These are phyloP conservation scores for Eufriesea mexicana DNA, from an alignment of 1,140 invertebrate species.

Conservation along the genomic window DNA sequence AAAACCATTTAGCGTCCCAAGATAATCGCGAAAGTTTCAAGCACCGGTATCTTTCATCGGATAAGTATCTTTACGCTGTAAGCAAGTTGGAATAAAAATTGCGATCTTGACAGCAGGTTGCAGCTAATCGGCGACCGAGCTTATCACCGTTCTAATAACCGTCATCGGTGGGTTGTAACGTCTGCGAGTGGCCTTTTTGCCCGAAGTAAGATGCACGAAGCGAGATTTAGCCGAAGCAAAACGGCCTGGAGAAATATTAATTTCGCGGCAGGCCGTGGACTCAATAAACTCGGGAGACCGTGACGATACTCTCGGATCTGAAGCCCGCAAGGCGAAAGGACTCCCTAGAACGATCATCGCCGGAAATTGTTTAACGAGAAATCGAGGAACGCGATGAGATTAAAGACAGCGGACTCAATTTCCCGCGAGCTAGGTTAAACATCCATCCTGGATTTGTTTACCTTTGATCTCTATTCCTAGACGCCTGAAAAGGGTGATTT, in stretches of 20 bases:
- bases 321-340: conserved; percentile 23
- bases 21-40: no score
- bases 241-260: neutral
- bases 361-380: conserved; percentile 39
- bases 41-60: no score
- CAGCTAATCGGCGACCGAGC: neutral
- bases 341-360: conserved; percentile 29
- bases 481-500: neutral
- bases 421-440: neutral
- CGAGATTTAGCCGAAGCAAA: neutral
- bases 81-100: no score
- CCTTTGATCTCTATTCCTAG: neutral
- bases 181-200: neutral
- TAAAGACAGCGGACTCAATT: neutral
- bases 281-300: neutral
- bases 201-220: neutral
- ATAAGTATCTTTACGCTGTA: no score
- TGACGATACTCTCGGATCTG: conserved; percentile 13
- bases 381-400: conserved; percentile 32
- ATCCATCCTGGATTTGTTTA: neutral
- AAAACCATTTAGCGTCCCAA: no score
- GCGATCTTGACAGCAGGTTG: no score
- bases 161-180: no score
- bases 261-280: neutral
- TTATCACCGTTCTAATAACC: neutral